Evolutionary conservation across 2,113 vertebrate species (phyloP), one percentile per base, ranked within the genome.

Genomic region (Hiodon tergisus): DNA sequence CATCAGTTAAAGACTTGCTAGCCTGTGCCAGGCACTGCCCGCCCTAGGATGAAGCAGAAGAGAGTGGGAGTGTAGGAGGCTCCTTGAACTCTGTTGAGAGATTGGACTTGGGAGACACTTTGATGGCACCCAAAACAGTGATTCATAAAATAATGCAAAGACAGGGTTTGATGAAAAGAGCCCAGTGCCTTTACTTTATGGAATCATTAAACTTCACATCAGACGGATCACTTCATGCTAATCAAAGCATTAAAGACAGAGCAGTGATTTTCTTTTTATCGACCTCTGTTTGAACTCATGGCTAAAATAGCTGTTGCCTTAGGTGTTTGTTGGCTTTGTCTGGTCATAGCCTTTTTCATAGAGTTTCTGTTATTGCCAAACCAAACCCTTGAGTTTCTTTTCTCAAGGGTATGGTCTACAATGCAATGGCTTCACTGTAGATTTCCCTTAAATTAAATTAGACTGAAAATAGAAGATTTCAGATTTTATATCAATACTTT

Each of bases 21-120:
- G 68, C 80, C 76, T 78, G 86, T 83, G 87, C 84, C 86, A 89
- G 89, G 87, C 85, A 86, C 85, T 81, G 80, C 85, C 85, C 86
- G 85, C 75, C 81, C 79, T 85, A 81, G 83, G 77, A 78, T 73
- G 67, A 77, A 73, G 71, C 31, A 75, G 80, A 55, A 62, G 75
- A 69, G 58, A 17, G 79, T 81, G 53, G 63, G 75, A 69, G 58
- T 31, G 79, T 81, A 83, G 85, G 81, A 80, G 78, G 69, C 16
- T 61, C 68, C 74, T 54, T 61, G 11, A n/a, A 7, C 16, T 67
- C n/a, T 73, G 13, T 53, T 65, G 60, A 46, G 74, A 75, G 17
- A 59, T 59, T 78, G 83, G 60, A 55, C 63, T 67, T 62, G 58
- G 54, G 61, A 50, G 55, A n/a, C 57, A 82, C 69, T 79, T 75